These are phyloP conservation scores for Chloroclystis v-ata DNA, from an alignment of 2,888 invertebrate genomes.

Conservation along the genomic window DNA sequence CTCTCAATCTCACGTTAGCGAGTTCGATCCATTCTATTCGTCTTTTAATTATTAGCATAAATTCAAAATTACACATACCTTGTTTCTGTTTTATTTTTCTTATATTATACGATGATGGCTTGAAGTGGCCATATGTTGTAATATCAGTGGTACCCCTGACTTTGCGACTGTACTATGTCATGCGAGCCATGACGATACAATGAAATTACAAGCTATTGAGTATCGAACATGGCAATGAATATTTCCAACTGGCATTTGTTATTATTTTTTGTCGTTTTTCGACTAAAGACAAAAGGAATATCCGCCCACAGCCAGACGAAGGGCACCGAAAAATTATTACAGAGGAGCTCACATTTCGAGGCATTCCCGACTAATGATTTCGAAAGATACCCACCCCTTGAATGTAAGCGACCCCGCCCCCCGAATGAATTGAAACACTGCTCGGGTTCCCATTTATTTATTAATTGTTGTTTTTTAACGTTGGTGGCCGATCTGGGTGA, in stretches of 20 bases:
- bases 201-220: slow-evolving; percentile 60
- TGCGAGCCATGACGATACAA: slow-evolving; percentile 51
- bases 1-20: too few relatives aligned
- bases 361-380: slow-evolving; percentile 76
- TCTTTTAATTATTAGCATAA: too few relatives aligned
- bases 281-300: slow-evolving; percentile 70
- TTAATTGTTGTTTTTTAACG: slow-evolving; percentile 73
- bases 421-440: slow-evolving; percentile 75
- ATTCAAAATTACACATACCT: too few relatives aligned
- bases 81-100: too few relatives aligned
- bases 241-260: slow-evolving; percentile 62
- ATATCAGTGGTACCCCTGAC: too few relatives aligned
- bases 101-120: too few relatives aligned
- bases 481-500: slow-evolving; percentile 50
- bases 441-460: slow-evolving; percentile 62
- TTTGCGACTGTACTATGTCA: slow-evolving; percentile 37
- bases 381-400: slow-evolving; percentile 74
- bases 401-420: slow-evolving; percentile 75
- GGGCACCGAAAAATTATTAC: slow-evolving; percentile 72
- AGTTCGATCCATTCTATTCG: too few relatives aligned
- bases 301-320: slow-evolving; percentile 67
- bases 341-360: slow-evolving; percentile 58
- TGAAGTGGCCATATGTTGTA: too few relatives aligned
- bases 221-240: slow-evolving; percentile 62
- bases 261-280: slow-evolving; percentile 55